These are phyloP conservation scores for Arion vulgaris DNA, from an alignment of 1,140 invertebrate genomes.

Conservation along the genomic window DNA sequence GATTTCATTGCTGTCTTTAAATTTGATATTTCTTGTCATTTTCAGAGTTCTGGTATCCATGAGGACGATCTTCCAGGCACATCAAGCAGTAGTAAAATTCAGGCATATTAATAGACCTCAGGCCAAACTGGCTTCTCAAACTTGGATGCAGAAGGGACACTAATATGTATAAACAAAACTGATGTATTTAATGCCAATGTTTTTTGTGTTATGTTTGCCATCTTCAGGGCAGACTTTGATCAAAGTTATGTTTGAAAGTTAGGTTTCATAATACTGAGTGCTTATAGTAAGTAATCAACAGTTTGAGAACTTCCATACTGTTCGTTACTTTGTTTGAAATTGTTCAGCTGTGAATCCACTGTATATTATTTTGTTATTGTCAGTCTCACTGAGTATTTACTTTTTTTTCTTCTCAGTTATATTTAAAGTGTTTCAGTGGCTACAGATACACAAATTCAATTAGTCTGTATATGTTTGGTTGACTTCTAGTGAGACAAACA, in stretches of 20 bases:
- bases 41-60: constrained; percentile 29
- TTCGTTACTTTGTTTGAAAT: no score
- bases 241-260: no score
- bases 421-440: no score
- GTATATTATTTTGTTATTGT: neutral
- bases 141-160: neutral
- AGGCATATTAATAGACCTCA: constrained; percentile 23
- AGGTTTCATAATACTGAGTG: neutral
- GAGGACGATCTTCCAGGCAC: constrained; percentile 38
- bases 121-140: neutral
- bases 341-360: neutral
- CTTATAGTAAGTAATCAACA: neutral
- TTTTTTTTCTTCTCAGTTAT: no score
- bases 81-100: constrained; percentile 22
- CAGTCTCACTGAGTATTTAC: neutral
- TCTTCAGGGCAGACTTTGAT: neutral
- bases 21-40: neutral
- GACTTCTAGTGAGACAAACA: no score
- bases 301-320: no score
- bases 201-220: neutral
- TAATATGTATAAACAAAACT: neutral
- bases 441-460: no score
- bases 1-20: no score
- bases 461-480: no score
- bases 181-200: neutral